Conservation (phyloP, 2,797 vertebrate genomes). For the Sebastolobus alascanus region DNA sequence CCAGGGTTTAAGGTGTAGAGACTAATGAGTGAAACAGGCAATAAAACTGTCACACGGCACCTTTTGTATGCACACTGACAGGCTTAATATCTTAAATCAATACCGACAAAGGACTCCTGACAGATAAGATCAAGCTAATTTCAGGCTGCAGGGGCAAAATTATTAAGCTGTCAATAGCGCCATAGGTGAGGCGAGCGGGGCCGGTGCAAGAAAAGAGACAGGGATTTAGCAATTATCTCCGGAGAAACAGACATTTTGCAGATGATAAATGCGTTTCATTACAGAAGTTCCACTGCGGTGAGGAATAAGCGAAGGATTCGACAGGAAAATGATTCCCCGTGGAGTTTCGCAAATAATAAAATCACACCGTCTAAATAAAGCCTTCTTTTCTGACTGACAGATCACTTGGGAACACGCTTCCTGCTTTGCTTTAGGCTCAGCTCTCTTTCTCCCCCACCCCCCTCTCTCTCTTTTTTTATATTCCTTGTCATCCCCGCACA, state of each 20-base stretch:
- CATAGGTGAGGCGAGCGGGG: slow-evolving; percentile 41
- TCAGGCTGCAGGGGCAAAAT: slow-evolving; percentile 78
- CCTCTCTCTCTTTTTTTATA: not conserved
- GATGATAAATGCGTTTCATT: slow-evolving; percentile 88
- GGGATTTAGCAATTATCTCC: slow-evolving; percentile 79
- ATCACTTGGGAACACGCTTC: slow-evolving; percentile 68
- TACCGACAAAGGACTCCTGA: slow-evolving; percentile 78
- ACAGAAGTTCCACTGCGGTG: slow-evolving; percentile 68
- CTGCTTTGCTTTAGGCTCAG: slow-evolving; percentile 59
- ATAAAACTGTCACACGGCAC: slow-evolving; percentile 72
- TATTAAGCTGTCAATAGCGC: slow-evolving; percentile 82
- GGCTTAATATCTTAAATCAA: slow-evolving; percentile 85
- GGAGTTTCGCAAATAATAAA: slow-evolving; percentile 76
- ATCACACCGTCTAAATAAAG: slow-evolving; percentile 81
- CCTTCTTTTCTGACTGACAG: slow-evolving; percentile 75
- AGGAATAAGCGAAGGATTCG: slow-evolving; percentile 61
- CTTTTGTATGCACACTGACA: slow-evolving; percentile 77
- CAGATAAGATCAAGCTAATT: slow-evolving; percentile 86
- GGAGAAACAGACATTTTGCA: slow-evolving; percentile 77
- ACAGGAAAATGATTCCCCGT: slow-evolving; percentile 68
- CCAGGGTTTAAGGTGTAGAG: slow-evolving; percentile 47
- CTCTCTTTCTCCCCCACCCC: slow-evolving; percentile 18
- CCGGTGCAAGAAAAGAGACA: slow-evolving; percentile 26
- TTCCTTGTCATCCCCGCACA: slow-evolving; percentile 43
- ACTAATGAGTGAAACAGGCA: slow-evolving; percentile 71